phyloP scores from a whole-genome alignment of 2,797 vertebrate species.

The Pachyuromys duprasi region DNA sequence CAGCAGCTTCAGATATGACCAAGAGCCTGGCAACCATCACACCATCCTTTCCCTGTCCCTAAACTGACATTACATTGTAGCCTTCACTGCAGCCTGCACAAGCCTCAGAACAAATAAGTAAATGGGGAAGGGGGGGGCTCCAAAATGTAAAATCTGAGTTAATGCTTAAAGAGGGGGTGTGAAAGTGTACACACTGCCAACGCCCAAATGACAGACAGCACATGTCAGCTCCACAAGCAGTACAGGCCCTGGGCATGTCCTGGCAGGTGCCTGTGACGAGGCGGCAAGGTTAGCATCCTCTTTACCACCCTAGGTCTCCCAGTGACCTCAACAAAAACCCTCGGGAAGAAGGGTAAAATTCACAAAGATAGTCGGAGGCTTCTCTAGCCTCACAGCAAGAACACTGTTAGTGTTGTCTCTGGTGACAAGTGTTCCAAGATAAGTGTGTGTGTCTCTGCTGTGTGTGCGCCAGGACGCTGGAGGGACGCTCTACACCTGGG shows the following conservation, averaged over 20 bases:
- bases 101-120: neutral
- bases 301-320: conserved; percentile 58
- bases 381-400: neutral
- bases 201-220: neutral
- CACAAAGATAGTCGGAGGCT: neutral
- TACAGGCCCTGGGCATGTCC: conserved; percentile 81
- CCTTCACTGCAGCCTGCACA: neutral
- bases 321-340: conserved; percentile 74
- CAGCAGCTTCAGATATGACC: neutral
- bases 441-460: neutral
- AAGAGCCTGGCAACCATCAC: neutral
- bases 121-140: neutral
- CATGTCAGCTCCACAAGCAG: neutral
- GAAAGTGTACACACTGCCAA: neutral
- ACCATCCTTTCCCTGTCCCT: neutral
- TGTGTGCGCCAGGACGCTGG: neutral
- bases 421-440: fast-evolving
- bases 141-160: neutral
- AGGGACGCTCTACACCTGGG: neutral
- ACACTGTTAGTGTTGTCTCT: neutral
- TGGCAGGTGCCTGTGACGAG: conserved; percentile 84
- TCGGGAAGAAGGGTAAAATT: conserved; percentile 33
- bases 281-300: conserved; percentile 72
- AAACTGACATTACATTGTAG: neutral
- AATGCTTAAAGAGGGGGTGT: neutral